Evolutionary conservation across 92 coral and sea anemone genomes (phyloP), one percentile per base, ranked within the genome.

Genomic region (Meandrina meandrites): DNA sequence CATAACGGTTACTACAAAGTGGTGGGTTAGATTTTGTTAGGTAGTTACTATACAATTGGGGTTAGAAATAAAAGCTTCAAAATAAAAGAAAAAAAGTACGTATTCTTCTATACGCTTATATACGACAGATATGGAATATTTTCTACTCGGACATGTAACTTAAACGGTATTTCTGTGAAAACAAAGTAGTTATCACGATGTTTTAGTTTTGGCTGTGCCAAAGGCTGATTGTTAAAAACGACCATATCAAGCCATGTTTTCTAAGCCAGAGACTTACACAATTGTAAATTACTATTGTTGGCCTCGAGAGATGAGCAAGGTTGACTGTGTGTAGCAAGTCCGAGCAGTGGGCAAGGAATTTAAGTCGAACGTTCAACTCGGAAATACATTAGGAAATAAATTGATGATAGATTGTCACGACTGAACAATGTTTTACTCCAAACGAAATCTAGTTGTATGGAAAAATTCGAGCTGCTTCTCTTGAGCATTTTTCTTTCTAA

Each of bases 51-150:
- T 10, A 37, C 60, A 57, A 21, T 57, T 56, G n/a, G 76, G 28
- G 37, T 56, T 79, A 13, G 8, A 35, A 19, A 51, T 5, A 28
- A 57, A 57, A 34, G 53, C 0, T 4, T 17, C n/a, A n/a, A n/a
- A 42, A n/a, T 24, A 42, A 15, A 62, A 4, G 8, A n/a, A 76
- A 28, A 24, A 54, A 47, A 79, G 22, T 6, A 1, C 36, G 35
- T 79, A 57, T 79, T 79, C 82, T 79, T 79, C 30, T 57, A 77
- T 40, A 45, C n/a, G 40, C 56, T 50, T 66, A 30, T 66, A 28
- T 28, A 21, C 71, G 19, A 67, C 50, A 22, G 28, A 7, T 17
- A 79, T 19, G 48, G 31, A 79, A 57, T 79, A 79, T 79, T 79
- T 79, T 79, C 82, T 57, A 31, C 50, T 57, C 32, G 11, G 9